Conservation (phyloP, 2,888 invertebrate genomes). For the Hydrotaea cyrtoneurina region DNA sequence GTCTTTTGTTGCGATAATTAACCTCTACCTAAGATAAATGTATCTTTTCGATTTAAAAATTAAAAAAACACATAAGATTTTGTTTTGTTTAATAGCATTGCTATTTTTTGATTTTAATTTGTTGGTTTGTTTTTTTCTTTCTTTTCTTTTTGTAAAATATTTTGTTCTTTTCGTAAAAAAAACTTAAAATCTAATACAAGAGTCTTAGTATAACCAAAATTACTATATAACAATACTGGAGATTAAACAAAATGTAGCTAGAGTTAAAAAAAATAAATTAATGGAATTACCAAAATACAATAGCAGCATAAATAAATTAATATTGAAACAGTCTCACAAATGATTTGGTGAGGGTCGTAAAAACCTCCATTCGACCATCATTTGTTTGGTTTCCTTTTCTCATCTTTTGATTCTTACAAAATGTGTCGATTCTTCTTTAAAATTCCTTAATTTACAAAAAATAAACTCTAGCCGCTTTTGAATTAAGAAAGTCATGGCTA, state of each 20-base stretch:
- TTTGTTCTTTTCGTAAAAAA: conserved; percentile 8
- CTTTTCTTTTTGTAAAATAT: conserved; percentile 16
- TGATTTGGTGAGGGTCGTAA: conserved; percentile 9
- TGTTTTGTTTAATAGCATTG: conserved; percentile 32
- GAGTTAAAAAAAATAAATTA: conserved; percentile 55
- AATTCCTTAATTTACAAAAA: conserved; percentile 41
- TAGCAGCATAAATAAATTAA: conserved; percentile 1
- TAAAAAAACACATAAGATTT: conserved; percentile 34
- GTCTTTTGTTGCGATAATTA: no score
- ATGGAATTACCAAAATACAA: neutral
- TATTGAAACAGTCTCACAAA: no score
- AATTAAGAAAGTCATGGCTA: conserved; percentile 49
- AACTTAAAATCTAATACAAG: conserved; percentile 51
- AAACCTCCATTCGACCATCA: conserved; percentile 45
- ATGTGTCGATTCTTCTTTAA: neutral
- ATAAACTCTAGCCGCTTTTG: conserved; percentile 32
- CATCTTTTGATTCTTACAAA: conserved; percentile 3
- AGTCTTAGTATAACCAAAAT: conserved; percentile 8
- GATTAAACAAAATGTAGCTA: conserved; percentile 41
- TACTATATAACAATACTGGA: conserved; percentile 51
- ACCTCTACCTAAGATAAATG: no score
- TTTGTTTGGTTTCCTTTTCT: neutral
- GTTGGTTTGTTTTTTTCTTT: neutral
- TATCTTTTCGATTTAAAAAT: neutral
- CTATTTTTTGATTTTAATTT: conserved; percentile 18